A percentile compares a stretch with the other conserved stretches of the same genome.
phyloP scores from a whole-genome alignment of 2,797 vertebrate genomes.

The Alosa sapidissima region DNA sequence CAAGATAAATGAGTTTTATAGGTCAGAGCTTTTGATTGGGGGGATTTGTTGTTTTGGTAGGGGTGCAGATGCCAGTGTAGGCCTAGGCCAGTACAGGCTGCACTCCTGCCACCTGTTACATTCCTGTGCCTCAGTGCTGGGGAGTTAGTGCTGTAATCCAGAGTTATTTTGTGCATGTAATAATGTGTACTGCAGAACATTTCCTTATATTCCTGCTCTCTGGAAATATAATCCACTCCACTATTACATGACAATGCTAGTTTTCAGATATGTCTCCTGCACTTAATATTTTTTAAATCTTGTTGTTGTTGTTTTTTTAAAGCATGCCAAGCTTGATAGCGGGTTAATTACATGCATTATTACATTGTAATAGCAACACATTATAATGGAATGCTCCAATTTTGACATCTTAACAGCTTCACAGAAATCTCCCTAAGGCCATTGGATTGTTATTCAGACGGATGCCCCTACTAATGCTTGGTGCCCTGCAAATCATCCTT shows the following conservation, averaged over 20 bases:
- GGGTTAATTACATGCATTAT: neutral
- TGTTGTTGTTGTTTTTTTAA: neutral
- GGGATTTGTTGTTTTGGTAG: neutral
- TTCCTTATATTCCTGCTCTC: neutral
- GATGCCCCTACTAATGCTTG: neutral
- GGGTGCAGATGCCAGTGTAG: neutral
- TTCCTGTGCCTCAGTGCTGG: too few species aligned
- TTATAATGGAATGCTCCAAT: neutral
- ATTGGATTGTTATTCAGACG: neutral
- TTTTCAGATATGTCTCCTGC: neutral
- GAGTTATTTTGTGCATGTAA: neutral
- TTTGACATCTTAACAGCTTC: neutral
- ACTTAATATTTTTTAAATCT: neutral
- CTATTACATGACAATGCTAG: neutral
- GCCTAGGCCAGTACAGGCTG: neutral
- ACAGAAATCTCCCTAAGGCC: neutral
- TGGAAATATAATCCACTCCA: neutral
- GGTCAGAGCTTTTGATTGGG: conserved; percentile 34
- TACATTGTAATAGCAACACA: neutral
- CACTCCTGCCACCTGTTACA: neutral
- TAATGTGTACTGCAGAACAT: too few species aligned
- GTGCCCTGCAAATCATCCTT: neutral
- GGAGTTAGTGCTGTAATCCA: too few species aligned
- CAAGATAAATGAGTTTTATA: conserved; percentile 46
- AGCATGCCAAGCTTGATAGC: neutral